Evolutionary conservation across 2,888 invertebrate species (phyloP).

Genomic region (Leptogaster cylindrica): DNA sequence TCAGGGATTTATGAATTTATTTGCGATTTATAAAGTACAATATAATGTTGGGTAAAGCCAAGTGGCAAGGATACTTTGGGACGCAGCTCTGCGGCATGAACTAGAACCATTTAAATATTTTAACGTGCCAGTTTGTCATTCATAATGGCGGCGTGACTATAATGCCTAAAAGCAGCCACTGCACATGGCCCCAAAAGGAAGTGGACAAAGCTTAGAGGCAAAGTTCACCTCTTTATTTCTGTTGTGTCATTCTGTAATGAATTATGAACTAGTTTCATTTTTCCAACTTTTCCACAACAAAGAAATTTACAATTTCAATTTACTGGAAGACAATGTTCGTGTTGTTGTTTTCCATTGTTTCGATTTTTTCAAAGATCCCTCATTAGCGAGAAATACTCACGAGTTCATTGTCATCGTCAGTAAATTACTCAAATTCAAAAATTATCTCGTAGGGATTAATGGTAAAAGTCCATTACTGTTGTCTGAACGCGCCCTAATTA

Average conservation of each 20-base stretch:
- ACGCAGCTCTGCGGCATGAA: conserved; percentile 1
- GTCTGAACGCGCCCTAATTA: conserved; percentile 10
- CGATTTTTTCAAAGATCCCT: neutral
- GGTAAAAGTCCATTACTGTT: conserved; percentile 5
- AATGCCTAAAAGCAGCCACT: conserved; percentile 19
- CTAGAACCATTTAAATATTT: conserved; percentile 37
- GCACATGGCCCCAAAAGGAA: conserved; percentile 3
- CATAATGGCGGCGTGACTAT: conserved; percentile 36
- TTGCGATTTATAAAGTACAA: conserved; percentile 29
- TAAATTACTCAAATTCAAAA: conserved; percentile 20
- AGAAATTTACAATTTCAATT: conserved; percentile 37
- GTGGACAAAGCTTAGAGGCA: conserved; percentile 13
- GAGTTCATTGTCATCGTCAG: conserved; percentile 1
- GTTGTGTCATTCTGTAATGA: conserved; percentile 33
- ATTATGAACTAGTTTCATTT: conserved; percentile 24
- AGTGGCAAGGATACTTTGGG: conserved; percentile 2
- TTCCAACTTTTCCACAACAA: conserved; percentile 12
- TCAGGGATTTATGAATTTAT: conserved; percentile 32
- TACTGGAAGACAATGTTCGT: too few relatives aligned
- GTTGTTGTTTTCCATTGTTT: conserved; percentile 8
- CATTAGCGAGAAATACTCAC: neutral
- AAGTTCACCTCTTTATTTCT: conserved; percentile 22
- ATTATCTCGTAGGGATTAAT: neutral
- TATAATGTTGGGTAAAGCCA: neutral
- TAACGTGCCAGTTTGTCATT: conserved; percentile 40